Evolutionary conservation across 2,113 vertebrate genomes (phyloP).

Genomic region (Petromus typicus): DNA sequence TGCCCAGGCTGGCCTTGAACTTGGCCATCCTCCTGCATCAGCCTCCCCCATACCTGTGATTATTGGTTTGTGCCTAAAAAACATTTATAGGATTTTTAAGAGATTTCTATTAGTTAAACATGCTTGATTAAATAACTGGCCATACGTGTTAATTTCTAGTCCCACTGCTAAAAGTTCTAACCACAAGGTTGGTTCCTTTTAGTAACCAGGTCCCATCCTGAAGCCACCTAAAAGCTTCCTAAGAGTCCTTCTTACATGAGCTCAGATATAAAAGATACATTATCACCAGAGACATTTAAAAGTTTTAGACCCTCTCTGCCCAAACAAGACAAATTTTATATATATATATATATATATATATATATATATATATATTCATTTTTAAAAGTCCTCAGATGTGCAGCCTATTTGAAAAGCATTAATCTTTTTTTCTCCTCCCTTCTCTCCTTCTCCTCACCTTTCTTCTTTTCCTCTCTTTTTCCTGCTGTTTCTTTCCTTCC

Average conservation of each 20-base stretch:
- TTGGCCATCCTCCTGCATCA: neutral
- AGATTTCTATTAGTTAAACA: neutral
- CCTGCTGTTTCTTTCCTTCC: neutral
- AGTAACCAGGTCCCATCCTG: neutral
- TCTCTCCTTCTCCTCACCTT: accelerated
- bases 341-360: too few species aligned
- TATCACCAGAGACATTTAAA: neutral
- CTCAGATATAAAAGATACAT: neutral
- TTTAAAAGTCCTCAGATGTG: neutral
- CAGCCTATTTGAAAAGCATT: neutral
- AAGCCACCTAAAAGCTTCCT: neutral
- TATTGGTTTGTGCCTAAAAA: neutral
- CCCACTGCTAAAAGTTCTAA: too few species aligned
- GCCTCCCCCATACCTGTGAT: neutral
- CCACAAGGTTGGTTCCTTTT: neutral
- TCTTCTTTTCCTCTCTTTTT: neutral
- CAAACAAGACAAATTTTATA: too few species aligned
- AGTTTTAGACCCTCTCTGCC: neutral
- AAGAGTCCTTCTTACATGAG: neutral
- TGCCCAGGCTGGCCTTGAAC: neutral
- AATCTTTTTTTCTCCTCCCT: neutral
- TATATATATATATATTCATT: too few species aligned
- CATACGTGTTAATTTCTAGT: neutral
- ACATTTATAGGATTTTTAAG: neutral
- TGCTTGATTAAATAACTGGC: neutral